Evolutionary conservation across 2,888 invertebrate genomes (phyloP).

Genomic region (Agrilus cyanescens): DNA sequence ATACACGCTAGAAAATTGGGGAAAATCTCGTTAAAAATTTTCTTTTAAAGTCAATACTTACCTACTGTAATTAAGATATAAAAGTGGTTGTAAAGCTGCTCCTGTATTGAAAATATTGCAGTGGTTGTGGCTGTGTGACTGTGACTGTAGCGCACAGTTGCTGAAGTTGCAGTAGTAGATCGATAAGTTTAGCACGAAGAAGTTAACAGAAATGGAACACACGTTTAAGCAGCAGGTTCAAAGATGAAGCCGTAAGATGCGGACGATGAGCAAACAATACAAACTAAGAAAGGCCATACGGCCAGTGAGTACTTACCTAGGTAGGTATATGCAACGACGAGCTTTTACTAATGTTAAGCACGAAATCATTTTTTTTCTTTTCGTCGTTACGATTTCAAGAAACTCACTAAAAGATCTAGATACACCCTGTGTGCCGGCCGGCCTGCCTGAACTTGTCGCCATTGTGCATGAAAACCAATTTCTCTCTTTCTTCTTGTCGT

Average conservation of each 20-base stretch:
- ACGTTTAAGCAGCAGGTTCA: neutral
- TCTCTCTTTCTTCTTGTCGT: conserved; percentile 5
- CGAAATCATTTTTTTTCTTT: conserved; percentile 21
- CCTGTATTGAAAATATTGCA: too few species aligned
- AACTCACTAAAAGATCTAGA: conserved; percentile 27
- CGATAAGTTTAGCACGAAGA: neutral
- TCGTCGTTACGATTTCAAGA: conserved; percentile 19
- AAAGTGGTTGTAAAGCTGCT: too few species aligned
- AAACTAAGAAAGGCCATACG: conserved; percentile 17
- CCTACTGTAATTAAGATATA: too few species aligned
- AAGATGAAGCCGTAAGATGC: conserved; percentile 21
- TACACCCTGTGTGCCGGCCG: conserved; percentile 23
- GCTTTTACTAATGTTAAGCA: conserved; percentile 25
- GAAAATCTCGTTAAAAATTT: too few species aligned
- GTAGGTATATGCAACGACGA: too few species aligned
- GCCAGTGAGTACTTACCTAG: too few species aligned
- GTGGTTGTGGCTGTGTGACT: too few species aligned
- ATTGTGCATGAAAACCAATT: conserved; percentile 25
- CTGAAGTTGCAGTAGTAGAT: too few species aligned
- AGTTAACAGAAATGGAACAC: conserved; percentile 1
- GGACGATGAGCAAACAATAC: conserved; percentile 19
- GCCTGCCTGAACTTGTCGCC: too few species aligned
- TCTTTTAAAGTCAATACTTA: too few species aligned
- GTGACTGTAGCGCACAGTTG: too few species aligned
- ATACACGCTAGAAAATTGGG: too few species aligned